Evolutionary conservation across 2,888 invertebrate genomes (phyloP).

Genomic region (Eudasyphora cyanicolor): DNA sequence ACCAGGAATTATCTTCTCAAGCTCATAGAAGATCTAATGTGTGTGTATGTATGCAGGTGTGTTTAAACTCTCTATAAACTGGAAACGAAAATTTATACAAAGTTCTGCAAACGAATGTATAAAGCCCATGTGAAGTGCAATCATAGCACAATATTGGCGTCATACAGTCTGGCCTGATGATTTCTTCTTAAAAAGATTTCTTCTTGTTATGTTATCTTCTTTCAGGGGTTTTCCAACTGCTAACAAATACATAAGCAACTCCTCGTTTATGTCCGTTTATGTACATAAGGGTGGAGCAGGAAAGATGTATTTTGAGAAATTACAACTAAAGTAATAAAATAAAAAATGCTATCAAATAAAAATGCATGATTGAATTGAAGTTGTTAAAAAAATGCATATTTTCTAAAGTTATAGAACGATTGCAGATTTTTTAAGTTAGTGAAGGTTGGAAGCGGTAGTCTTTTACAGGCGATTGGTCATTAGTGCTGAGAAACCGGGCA

Average conservation of each 20-base stretch:
- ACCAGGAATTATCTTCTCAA: too few relatives aligned
- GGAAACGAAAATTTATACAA: not conserved
- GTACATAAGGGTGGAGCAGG: constrained; percentile 17
- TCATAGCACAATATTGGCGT: constrained; percentile 70
- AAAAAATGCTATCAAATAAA: too few relatives aligned
- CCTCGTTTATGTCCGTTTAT: not conserved
- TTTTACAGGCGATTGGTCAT: too few relatives aligned
- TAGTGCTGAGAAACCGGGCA: too few relatives aligned
- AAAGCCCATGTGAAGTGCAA: not conserved
- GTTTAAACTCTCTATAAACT: not conserved
- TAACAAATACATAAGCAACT: not conserved
- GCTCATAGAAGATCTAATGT: too few relatives aligned
- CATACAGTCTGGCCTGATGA: constrained; percentile 74
- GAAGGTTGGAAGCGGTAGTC: too few relatives aligned
- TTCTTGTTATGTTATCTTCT: constrained; percentile 45
- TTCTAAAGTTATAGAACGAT: too few relatives aligned
- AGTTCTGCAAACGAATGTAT: not conserved
- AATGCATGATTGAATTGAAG: too few relatives aligned
- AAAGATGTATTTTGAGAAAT: too few relatives aligned
- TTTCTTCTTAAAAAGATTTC: constrained; percentile 45
- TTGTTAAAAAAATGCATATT: too few relatives aligned
- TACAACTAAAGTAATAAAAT: too few relatives aligned
- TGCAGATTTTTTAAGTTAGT: too few relatives aligned
- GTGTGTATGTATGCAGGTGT: not conserved
- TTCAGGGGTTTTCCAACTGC: constrained; percentile 34